These are phyloP conservation scores for Alviniconcha marisindica DNA, from an alignment of 1,140 invertebrate species.

Conservation along the genomic window DNA sequence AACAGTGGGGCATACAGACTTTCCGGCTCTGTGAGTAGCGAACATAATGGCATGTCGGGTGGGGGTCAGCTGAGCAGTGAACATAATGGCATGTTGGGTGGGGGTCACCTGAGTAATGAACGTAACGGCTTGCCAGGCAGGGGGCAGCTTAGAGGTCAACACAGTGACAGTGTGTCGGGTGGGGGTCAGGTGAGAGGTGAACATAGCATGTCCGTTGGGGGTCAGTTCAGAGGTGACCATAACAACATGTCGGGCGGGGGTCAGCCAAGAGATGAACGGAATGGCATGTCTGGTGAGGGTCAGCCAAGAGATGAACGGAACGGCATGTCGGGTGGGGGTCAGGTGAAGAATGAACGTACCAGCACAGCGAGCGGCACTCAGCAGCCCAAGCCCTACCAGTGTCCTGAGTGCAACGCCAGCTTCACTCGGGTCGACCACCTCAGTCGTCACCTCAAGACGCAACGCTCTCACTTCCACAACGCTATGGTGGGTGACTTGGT, in stretches of 20 bases:
- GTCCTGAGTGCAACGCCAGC: background rate
- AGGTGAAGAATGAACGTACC: background rate
- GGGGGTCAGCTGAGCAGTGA: background rate
- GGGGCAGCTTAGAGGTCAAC: background rate
- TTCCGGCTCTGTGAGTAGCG: too few species aligned
- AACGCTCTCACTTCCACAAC: background rate
- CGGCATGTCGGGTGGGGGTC: too few species aligned
- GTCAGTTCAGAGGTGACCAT: background rate
- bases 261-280: background rate
- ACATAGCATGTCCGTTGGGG: background rate
- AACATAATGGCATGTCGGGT: background rate
- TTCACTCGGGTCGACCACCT: slow-evolving; percentile 30
- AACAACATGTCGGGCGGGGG: too few species aligned
- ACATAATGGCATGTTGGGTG: background rate
- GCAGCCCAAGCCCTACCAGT: slow-evolving; percentile 3
- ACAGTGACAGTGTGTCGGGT: too few species aligned
- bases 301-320: too few species aligned
- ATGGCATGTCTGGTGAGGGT: too few species aligned
- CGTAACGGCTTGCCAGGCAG: background rate
- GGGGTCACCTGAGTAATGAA: background rate
- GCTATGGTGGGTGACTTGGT: slow-evolving; percentile 1
- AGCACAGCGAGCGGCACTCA: background rate
- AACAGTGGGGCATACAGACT: too few species aligned
- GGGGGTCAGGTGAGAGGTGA: background rate
- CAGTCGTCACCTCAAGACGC: slow-evolving; percentile 20